These are phyloP conservation scores for Aeoliscus strigatus DNA, from an alignment of 2,797 vertebrate species.

Conservation along the genomic window DNA sequence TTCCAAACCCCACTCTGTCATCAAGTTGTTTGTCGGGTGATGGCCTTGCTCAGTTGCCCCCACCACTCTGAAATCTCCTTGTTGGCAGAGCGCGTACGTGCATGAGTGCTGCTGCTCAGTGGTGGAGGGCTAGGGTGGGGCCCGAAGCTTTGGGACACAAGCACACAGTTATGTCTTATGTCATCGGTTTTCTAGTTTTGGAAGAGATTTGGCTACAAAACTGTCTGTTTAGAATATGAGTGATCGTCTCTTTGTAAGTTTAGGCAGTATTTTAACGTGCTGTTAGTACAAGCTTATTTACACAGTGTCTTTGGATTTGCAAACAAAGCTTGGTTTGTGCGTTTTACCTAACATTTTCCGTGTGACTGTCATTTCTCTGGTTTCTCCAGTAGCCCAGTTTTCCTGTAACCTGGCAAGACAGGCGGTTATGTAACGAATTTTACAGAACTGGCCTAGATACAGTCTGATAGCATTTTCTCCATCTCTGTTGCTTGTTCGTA, in stretches of 20 bases:
- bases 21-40: constrained; percentile 54
- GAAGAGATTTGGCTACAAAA: constrained; percentile 3
- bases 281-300: background rate
- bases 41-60: constrained; percentile 31
- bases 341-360: constrained; percentile 26
- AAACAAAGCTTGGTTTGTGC: constrained; percentile 25
- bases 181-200: constrained; percentile 38
- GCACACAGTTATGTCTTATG: constrained; percentile 47
- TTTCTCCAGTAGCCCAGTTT: constrained; percentile 50
- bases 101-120: constrained; percentile 49
- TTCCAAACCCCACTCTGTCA: constrained; percentile 50
- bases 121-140: constrained; percentile 54
- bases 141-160: constrained; percentile 46
- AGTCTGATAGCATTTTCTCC: constrained; percentile 45
- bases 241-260: too few species aligned
- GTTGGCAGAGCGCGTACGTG: constrained; percentile 64
- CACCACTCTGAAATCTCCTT: constrained; percentile 25
- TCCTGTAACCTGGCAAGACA: constrained; percentile 59
- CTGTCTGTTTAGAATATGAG: too few species aligned
- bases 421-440: constrained; percentile 66
- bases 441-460: constrained; percentile 65
- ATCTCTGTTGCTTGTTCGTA: constrained; percentile 24
- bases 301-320: constrained; percentile 2
- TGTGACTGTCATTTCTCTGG: constrained; percentile 44
- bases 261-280: background rate